phyloP scores from a whole-genome alignment of 2,113 vertebrate species.

The Picathartes gymnocephalus region DNA sequence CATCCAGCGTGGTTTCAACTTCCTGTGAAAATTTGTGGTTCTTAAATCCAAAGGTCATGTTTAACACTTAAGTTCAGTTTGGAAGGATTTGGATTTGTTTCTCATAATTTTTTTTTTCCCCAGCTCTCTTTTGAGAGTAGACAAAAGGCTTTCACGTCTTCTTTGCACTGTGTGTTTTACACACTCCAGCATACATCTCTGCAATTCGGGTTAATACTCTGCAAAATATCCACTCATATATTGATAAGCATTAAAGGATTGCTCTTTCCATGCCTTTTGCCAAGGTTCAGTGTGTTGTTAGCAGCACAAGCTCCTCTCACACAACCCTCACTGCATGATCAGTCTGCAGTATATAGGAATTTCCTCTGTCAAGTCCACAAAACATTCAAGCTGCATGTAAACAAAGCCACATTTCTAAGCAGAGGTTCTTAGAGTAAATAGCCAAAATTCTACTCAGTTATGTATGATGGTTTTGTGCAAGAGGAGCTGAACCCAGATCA shows the following conservation, averaged over 20 bases:
- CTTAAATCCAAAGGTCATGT: constrained; percentile 36
- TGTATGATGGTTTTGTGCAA: not conserved
- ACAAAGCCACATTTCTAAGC: not conserved
- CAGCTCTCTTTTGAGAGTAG: not conserved
- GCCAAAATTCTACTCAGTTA: not conserved
- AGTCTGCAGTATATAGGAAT: not conserved
- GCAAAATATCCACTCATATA: not conserved
- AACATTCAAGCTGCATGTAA: not conserved
- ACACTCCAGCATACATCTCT: not conserved
- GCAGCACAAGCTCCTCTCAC: not conserved
- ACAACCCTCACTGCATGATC: not conserved
- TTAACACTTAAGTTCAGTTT: constrained; percentile 17
- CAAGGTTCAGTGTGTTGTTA: not conserved
- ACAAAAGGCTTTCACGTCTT: not conserved
- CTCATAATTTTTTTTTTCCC: not conserved
- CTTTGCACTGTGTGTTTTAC: not conserved
- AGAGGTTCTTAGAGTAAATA: not conserved
- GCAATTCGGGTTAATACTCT: not conserved
- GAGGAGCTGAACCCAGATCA: not conserved
- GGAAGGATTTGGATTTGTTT: constrained; percentile 1
- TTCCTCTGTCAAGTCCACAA: not conserved
- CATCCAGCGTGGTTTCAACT: constrained; percentile 55
- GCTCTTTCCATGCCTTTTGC: not conserved
- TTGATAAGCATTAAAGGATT: constrained; percentile 28
- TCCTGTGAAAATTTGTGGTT: constrained; percentile 15